Evolutionary conservation across 2,113 vertebrate species (phyloP), one percentile per base, ranked within the genome.

Genomic region (Progne subis): DNA sequence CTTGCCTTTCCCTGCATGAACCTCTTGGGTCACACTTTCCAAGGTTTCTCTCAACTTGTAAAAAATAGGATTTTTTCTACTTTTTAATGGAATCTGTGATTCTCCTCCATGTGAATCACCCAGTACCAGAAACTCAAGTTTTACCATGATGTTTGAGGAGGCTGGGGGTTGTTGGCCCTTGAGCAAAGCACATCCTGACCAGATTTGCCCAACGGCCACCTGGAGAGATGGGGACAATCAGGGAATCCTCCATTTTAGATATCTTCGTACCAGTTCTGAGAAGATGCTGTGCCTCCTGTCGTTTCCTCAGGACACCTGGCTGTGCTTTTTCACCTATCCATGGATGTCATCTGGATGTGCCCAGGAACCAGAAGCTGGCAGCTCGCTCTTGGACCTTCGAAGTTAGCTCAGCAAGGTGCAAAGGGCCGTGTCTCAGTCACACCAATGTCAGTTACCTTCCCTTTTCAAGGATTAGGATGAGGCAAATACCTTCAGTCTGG

Each of bases 361-460:
- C 61, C 70, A 4, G 4, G 31, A 24, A 8, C 8, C 47, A 6
- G 21, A 37, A 43, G 52, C 44, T 13, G 26, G 15, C 34, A 79
- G 31, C 68, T 43, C 1, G 0, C 34, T 59, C 57, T 57, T 17
- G 41, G 69, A 5, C 18, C 9, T 16, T 5, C 69, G 3, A 12
- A 29, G 20, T 12, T 5, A 4, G 9, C 57, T 55, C 70, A 37
- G 39, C 31, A 7, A 61, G 18, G 14, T 50, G 50, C 0, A 0
- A 49, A 24, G 16, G 19, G 11, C 46, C 0, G 0, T 3, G 9
- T 19, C 39, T 14, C 37, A 3, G 11, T 1, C 9, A 10, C 26
- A 3, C 44, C 71, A 0, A 34, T 16, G 7, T 16, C 39, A 9
- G 4, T 4, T 31, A 82, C 82, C 11, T 82, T 75, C 46, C n/a